Base-by-base conservation (phyloP, 2,797 vertebrate genomes). In the Graptemys geographica region DNA sequence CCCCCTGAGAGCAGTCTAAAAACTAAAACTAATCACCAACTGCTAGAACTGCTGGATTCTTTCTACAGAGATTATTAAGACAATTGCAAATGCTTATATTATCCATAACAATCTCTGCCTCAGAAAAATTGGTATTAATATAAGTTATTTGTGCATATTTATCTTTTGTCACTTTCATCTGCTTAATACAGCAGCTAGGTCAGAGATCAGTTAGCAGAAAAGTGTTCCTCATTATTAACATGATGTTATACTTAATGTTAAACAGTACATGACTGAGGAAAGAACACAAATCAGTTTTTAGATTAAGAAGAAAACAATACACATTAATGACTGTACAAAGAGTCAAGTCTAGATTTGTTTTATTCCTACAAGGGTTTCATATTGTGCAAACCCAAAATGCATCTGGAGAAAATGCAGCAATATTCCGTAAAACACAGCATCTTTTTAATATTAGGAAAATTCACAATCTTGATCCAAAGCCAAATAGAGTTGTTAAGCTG, bases 1-100 rank as follows among this genome's bases (percentile, higher is more conserved):
- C 65, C 49, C 83, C 53, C 84, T 49, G 87, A 81, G 88, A 94
- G 62, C 15, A 31, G 56, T 84, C 89, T 79, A 56, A 96, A 96
- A 94, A 59, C 15, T 81, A 80, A 80, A 89, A 92, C 74, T 84
- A 89, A 96, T 94, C 85, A 88, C 13, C 52, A 97, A 79, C 76
- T 86, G 92, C 57, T 90, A 88, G 62, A 95, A 92, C 44, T 88
- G 87, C 83, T 92, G 47, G 49, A 92, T 86, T 82, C 21, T 84
- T 96, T 78, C 81, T 69, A 72, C 3, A 86, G 84, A 94, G 95
- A 90, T 62, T 41, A 87, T 90, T 65, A 92, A 37, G 37, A 89
- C 82, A 62, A 84, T 83, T 93, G 47, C 81, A 85, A 93, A 72
- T 15, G 33, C 83, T 87, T 95, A 11, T 15, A 89, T 92, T 53